Evolutionary conservation across 2,113 vertebrate genomes (phyloP).

Genomic region (Misgurnus anguillicaudatus): DNA sequence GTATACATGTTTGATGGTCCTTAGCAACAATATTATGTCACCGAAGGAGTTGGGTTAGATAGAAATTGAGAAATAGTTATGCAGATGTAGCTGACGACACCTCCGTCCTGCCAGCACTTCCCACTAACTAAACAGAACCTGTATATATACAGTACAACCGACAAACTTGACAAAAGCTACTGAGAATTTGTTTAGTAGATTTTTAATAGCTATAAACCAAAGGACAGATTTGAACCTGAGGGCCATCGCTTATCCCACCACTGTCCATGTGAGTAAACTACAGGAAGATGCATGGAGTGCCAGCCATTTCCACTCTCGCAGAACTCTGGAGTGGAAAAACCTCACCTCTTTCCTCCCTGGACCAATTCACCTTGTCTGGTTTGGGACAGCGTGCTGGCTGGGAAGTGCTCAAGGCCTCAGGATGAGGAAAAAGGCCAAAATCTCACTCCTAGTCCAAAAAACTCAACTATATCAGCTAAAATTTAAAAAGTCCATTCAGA

Average conservation of each 20-base stretch:
- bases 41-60: slow-evolving; percentile 21
- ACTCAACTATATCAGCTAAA: too few species aligned
- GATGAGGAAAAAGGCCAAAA: slow-evolving; percentile 23
- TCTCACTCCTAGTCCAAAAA: neutral
- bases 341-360: neutral
- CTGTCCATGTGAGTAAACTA: neutral
- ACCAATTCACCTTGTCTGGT: neutral
- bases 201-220: slow-evolving; percentile 14
- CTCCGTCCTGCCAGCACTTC: slow-evolving; percentile 29
- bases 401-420: slow-evolving; percentile 32
- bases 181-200: slow-evolving; percentile 21
- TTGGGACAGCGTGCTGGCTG: slow-evolving; percentile 13
- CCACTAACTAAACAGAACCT: slow-evolving; percentile 18
- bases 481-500: too few species aligned
- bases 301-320: slow-evolving; percentile 7
- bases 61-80: slow-evolving; percentile 38
- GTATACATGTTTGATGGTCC: slow-evolving; percentile 63
- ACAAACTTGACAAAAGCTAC: neutral
- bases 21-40: slow-evolving; percentile 67
- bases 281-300: slow-evolving; percentile 9
- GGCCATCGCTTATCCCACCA: neutral
- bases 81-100: slow-evolving; percentile 32
- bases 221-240: neutral
- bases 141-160: neutral
- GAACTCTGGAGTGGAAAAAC: slow-evolving; percentile 15